Conservation (phyloP, 2,888 invertebrate genomes). For the Stegana nigrithorax region DNA sequence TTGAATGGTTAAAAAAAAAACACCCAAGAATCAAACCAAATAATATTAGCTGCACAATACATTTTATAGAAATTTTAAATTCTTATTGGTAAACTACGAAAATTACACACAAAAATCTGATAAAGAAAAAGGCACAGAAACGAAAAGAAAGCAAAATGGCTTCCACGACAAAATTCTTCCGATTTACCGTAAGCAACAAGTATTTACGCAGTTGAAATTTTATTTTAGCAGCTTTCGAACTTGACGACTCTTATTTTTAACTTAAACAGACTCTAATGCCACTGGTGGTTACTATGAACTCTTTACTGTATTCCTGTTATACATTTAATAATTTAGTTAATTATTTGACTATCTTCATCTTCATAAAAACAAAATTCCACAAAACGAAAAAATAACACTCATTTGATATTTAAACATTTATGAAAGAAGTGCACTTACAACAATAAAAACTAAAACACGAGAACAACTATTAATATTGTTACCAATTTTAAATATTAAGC, state of each 20-base stretch:
- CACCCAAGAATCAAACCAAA: too few relatives aligned
- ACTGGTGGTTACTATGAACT: conserved; percentile 48
- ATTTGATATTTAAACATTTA: not conserved
- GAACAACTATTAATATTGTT: conserved; percentile 15
- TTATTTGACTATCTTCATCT: conserved; percentile 8
- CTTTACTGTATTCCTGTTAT: not conserved
- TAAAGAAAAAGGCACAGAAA: not conserved
- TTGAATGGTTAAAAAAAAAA: too few relatives aligned
- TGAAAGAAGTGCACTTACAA: conserved; percentile 10
- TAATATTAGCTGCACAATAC: not conserved
- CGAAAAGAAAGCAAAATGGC: not conserved
- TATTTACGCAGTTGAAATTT: not conserved
- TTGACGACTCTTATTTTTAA: not conserved
- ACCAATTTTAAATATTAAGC: conserved; percentile 53
- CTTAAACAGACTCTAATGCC: conserved; percentile 40
- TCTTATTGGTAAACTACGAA: not conserved
- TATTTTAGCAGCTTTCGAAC: too few relatives aligned
- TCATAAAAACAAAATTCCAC: not conserved
- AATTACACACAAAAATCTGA: not conserved
- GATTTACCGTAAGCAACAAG: not conserved
- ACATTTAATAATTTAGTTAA: conserved; percentile 1
- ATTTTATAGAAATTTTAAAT: not conserved
- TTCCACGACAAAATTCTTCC: conserved; percentile 11
- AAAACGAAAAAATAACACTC: not conserved
- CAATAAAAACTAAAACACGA: not conserved